phyloP scores from a whole-genome alignment of 2,888 invertebrate genomes.

The Catocala nupta region DNA sequence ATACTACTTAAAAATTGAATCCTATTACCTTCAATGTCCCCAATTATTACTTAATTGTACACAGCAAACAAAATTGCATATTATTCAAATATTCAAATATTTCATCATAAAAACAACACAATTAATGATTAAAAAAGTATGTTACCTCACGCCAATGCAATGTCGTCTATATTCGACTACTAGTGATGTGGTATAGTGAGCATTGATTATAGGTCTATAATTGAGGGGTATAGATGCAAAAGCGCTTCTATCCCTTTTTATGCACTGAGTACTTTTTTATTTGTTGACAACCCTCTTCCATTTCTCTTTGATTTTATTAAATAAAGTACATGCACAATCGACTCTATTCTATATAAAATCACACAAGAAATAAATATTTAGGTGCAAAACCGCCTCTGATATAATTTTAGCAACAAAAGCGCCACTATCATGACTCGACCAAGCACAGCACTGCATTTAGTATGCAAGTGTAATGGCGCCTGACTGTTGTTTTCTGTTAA shows the following conservation, averaged over 20 bases:
- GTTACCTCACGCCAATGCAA: no score
- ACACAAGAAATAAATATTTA: conserved; percentile 1
- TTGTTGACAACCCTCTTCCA: neutral
- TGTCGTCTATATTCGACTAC: no score
- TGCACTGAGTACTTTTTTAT: neutral
- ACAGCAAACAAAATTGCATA: no score
- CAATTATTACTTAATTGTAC: no score
- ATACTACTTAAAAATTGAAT: no score
- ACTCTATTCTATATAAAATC: conserved; percentile 11
- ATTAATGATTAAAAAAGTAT: no score
- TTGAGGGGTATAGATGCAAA: no score
- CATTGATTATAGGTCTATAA: no score
- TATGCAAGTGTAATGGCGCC: conserved; percentile 11
- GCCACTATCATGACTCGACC: conserved; percentile 23
- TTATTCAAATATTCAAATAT: no score
- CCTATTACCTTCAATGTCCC: no score
- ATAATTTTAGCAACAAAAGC: conserved; percentile 15
- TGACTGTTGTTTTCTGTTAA: neutral
- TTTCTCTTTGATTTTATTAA: neutral
- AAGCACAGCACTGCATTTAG: conserved; percentile 22
- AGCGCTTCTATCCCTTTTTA: neutral
- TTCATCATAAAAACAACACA: no score
- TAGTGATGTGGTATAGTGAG: no score
- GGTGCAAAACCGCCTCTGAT: conserved; percentile 5
- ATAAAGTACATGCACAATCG: neutral